A percentile compares a stretch with the other conserved stretches of the same genome.
phyloP scores from a whole-genome alignment of 2,113 vertebrate species.

The Alethe diademata region DNA sequence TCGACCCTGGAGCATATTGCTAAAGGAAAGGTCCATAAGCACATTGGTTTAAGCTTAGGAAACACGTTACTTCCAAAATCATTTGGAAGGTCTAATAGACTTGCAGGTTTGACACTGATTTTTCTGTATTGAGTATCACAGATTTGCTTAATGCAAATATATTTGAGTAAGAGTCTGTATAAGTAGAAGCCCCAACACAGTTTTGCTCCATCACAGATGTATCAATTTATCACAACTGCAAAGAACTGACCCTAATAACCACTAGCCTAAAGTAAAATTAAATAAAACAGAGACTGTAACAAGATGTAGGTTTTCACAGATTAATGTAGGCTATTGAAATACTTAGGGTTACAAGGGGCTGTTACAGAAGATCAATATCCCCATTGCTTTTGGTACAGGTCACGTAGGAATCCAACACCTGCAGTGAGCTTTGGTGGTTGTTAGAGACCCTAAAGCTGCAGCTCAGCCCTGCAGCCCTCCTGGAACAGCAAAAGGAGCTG shows the following conservation, averaged over 20 bases:
- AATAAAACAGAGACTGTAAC: not conserved
- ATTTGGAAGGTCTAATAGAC: not conserved
- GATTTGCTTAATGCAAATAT: not conserved
- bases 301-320: slow-evolving; percentile 7
- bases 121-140: not conserved
- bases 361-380: slow-evolving; percentile 13
- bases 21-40: not conserved
- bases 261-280: slow-evolving; percentile 15
- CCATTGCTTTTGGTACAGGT: not conserved
- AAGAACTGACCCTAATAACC: not conserved
- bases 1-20: not conserved
- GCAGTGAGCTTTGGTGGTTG: not conserved
- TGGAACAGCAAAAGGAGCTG: accelerated
- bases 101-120: not conserved
- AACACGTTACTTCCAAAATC: not conserved
- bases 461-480: not conserved
- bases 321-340: not conserved
- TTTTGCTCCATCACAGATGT: not conserved
- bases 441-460: not conserved
- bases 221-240: not conserved
- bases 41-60: not conserved
- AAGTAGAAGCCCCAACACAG: not conserved
- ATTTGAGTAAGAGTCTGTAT: too few relatives aligned
- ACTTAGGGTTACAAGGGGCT: not conserved
- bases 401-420: not conserved